phyloP scores from a whole-genome alignment of 2,113 vertebrate genomes.

The Lipotes vexillifer region DNA sequence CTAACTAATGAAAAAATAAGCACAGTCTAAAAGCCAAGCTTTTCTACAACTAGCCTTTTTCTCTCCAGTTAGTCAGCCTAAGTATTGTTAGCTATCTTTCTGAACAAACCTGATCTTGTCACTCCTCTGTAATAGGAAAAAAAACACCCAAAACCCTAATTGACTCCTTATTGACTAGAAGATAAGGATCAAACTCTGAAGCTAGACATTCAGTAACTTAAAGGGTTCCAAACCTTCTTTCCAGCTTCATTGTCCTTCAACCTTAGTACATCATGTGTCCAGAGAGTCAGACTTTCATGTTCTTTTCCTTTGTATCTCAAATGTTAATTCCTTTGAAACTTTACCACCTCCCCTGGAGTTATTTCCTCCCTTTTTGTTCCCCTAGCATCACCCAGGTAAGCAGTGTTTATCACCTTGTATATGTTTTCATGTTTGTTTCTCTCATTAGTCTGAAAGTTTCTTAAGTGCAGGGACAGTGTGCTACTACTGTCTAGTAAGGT shows the following conservation, averaged over 20 bases:
- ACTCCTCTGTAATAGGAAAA: not conserved
- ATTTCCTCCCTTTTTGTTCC: not conserved
- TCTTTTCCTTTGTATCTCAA: not conserved
- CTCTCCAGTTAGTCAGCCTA: not conserved
- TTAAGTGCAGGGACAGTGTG: not conserved
- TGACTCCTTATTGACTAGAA: not conserved
- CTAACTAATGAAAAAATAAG: constrained; percentile 13
- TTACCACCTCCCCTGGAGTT: not conserved
- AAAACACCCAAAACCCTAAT: not conserved
- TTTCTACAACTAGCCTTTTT: not conserved
- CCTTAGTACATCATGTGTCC: not conserved
- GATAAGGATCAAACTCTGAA: not conserved
- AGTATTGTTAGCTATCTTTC: not conserved
- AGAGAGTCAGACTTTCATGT: not conserved
- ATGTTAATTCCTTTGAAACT: constrained; percentile 6
- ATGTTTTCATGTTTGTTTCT: not conserved
- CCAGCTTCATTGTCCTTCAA: not conserved
- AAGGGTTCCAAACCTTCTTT: not conserved
- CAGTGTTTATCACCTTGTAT: not conserved
- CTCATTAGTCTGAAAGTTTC: constrained; percentile 6
- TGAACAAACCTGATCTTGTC: not conserved
- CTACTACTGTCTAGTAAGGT: constrained; percentile 4
- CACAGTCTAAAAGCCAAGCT: not conserved
- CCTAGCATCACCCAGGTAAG: not conserved
- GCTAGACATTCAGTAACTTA: not conserved